Conservation (phyloP, 2,113 vertebrate genomes). For the Promerops cafer region DNA sequence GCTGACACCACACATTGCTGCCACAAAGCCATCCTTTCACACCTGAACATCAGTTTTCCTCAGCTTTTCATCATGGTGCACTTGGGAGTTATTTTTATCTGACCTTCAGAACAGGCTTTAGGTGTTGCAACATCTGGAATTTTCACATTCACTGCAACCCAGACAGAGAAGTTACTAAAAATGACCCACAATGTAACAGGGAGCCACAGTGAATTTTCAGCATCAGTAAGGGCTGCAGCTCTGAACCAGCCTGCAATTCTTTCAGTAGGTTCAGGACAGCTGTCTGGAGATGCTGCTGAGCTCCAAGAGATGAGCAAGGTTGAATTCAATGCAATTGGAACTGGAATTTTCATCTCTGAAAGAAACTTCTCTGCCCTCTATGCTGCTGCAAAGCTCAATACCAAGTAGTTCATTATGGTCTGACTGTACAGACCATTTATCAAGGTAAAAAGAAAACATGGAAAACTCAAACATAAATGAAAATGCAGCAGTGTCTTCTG, state of each 20-base stretch:
- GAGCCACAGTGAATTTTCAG: not conserved
- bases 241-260: not conserved
- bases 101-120: not conserved
- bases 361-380: not conserved
- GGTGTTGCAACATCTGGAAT: not conserved
- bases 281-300: not conserved
- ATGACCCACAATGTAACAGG: not conserved
- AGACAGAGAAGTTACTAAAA: not conserved
- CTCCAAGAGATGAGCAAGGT: not conserved
- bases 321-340: not conserved
- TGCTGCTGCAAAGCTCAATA: not conserved
- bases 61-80: not conserved
- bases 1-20: not conserved
- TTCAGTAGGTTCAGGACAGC: not conserved
- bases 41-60: not conserved
- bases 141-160: not conserved
- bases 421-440: not conserved
- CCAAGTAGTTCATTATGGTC: not conserved
- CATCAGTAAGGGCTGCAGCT: not conserved
- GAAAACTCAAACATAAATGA: not conserved
- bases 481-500: not conserved
- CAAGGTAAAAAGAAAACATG: not conserved
- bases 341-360: not conserved
- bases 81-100: not conserved
- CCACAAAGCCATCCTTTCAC: not conserved